Evolutionary conservation across 2,797 vertebrate genomes (phyloP), one percentile per base, ranked within the genome.

Genomic region (Spondyliosoma cantharus): DNA sequence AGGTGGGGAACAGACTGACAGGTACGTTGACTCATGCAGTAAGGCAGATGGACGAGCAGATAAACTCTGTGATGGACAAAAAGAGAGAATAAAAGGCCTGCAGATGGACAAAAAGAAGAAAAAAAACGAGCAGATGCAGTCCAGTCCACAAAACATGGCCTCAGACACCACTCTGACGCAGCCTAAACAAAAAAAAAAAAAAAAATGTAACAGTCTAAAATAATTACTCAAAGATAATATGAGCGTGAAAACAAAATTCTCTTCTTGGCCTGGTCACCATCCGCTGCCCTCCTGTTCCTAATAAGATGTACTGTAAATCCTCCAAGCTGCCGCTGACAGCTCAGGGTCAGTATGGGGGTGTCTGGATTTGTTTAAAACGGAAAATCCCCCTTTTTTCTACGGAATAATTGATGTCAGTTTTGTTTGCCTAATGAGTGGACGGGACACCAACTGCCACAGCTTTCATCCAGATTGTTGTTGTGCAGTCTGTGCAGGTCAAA

Each of bases 361-460:
- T 32, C 57, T 65, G 66, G 42, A 71, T 49, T 20, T 29, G n/a
- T 53, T 70, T 37, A 74, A 65, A 80, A 20, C 63, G 83, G 71
- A 79, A 86, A 86, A 74, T 69, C 86, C 84, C 81, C 80, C 17
- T 22, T 46, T 81, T 83, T 32, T 32, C 45, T 58, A 3, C 4
- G 43, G 53, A 83, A 80, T 81, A 54, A 84, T 76, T 71, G 52
- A 71, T 81, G 67, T 77, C 57, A 60, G 43, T 59, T 57, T 72
- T 72, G 48, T 77, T 78, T 80, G 43, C n/a, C 52, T 70, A 20
- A 63, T 67, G 71, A 87, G 57, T 1, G 27, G 25, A 80, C 68
- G 64, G 78, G 57, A 81, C 27, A 60, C 58, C 42, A 79, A 71
- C 72, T 17, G 54, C 16, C 71, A 64, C 15, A 53, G 37, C 43